Evolutionary conservation across 1,140 invertebrate species (phyloP).

Genomic region (Drosophila busckii): DNA sequence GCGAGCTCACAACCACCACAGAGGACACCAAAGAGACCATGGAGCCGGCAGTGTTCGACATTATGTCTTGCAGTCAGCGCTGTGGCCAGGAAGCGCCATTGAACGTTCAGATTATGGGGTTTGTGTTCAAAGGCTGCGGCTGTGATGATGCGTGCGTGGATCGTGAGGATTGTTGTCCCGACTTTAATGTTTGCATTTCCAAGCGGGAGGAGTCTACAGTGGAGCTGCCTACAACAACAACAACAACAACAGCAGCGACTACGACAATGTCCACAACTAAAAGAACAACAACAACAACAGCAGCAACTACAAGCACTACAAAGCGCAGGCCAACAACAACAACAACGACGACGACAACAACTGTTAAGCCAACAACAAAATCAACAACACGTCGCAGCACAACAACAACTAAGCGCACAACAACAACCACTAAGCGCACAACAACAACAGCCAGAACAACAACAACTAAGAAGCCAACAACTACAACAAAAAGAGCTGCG

Average conservation of each 20-base stretch:
- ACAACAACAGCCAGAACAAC: neutral
- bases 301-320: slow-evolving; percentile 1
- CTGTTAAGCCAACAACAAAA: slow-evolving; percentile 5
- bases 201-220: neutral
- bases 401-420: neutral
- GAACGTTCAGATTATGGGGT: too few relatives aligned
- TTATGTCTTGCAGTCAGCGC: slow-evolving; percentile 47
- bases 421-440: neutral
- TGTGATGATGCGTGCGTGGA: slow-evolving; percentile 44
- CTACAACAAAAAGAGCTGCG: neutral
- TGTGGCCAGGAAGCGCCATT: slow-evolving; percentile 19
- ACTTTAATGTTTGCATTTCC: slow-evolving; percentile 23
- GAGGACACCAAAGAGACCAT: slow-evolving; percentile 6
- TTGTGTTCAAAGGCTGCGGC: slow-evolving; percentile 27
- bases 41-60: slow-evolving; percentile 20
- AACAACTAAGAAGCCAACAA: neutral
- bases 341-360: slow-evolving; percentile 4
- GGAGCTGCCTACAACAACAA: neutral
- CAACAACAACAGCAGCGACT: slow-evolving; percentile 1
- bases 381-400: slow-evolving; percentile 11
- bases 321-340: neutral
- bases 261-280: neutral
- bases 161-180: slow-evolving; percentile 40
- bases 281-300: neutral
- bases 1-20: slow-evolving; percentile 23